Conservation (phyloP, 2,797 vertebrate species). For the Mallotus villosus region DNA sequence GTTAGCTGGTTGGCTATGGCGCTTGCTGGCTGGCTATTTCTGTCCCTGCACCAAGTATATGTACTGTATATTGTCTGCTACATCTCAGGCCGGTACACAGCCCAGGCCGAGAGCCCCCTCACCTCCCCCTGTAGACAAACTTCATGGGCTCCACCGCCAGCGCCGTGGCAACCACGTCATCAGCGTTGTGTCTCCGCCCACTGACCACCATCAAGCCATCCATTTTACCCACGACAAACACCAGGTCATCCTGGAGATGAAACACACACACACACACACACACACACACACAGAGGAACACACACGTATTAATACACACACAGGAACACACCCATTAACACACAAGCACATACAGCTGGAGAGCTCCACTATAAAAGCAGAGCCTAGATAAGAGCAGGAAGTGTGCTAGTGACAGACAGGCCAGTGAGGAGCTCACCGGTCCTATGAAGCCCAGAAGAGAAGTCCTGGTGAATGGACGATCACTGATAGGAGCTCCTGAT, state of each 20-base stretch:
- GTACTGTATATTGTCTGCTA: too few relatives aligned
- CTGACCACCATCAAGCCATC: constrained; percentile 92
- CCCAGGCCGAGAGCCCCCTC: constrained; percentile 20
- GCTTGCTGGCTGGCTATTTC: too few relatives aligned
- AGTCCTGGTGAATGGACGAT: constrained; percentile 87
- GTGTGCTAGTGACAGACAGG: too few relatives aligned
- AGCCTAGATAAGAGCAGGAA: too few relatives aligned
- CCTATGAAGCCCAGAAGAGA: constrained; percentile 94
- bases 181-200: constrained; percentile 88
- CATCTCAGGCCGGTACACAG: neutral
- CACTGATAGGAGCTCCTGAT: constrained; percentile 80
- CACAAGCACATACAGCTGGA: neutral
- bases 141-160: constrained; percentile 97
- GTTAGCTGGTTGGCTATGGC: too few relatives aligned
- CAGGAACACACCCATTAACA: neutral
- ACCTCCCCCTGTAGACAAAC: constrained; percentile 98
- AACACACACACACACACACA: constrained; percentile 18
- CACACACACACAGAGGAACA: neutral
- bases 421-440: constrained; percentile 76
- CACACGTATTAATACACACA: neutral
- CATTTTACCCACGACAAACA: constrained; percentile 93
- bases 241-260: constrained; percentile 82
- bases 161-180: constrained; percentile 92
- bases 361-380: neutral
- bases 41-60: too few relatives aligned